Evolutionary conservation across 2,888 invertebrate genomes (phyloP), one percentile per base, ranked within the genome.

Genomic region (Amblyjoppa fuscipennis): DNA sequence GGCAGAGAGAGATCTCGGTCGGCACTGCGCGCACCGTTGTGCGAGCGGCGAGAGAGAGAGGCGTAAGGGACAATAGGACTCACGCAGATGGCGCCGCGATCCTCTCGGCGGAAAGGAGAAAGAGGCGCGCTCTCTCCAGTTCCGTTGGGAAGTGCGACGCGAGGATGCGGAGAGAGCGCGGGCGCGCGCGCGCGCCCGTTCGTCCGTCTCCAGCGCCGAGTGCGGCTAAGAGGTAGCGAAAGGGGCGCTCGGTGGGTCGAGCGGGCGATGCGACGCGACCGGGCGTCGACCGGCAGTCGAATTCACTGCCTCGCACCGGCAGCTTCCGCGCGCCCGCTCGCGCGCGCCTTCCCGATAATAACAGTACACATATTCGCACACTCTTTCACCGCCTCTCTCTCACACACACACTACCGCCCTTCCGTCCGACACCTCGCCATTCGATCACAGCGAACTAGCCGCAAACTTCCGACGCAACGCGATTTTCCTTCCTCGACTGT

Each of bases 201-300:
- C 90, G 34, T 81, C 82, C 68, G 87, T 68, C 53, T 59, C 53
- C 82, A n/a, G 80, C 77, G 84, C 84, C 74, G 81, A 81, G 83
- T 85, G 76, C 81, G 83, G 85, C 85, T 87, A 84, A 82, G 86
- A 82, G 85, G 85, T 85, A 81, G 88, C 84, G 86, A 82, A 84
- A 86, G 87, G 87, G 83, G 75, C 74, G 79, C 84, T 69, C 79
- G 84, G 80, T 73, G 87, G 81, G 87, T 87, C 86, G 88, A 81
- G 89, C 88, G 88, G 88, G 88, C 82, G 88, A 86, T 84, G 89
- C 89, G 88, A 83, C 88, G 88, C 88, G 88, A 91, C 87, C 93
- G 93, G 93, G 93, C 93, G 93, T 93, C 93, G 93, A 93, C 93
- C 93, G 92, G 89, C 91, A 93, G 93, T 93, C 91, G 92, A 91